phyloP scores from a whole-genome alignment of 1,140 invertebrate species.

The Goniozus legneri region DNA sequence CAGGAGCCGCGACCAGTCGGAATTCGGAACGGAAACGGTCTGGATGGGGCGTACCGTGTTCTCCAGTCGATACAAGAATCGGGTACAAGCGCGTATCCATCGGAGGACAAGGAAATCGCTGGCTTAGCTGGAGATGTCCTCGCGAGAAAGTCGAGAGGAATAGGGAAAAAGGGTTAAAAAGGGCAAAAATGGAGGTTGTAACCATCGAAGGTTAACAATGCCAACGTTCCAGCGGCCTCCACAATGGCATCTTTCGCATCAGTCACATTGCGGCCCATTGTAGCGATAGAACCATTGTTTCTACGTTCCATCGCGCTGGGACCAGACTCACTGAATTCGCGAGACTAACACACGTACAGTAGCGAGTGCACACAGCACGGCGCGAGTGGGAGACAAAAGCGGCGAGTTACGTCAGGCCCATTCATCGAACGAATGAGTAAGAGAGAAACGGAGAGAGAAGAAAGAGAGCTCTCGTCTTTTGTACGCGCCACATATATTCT shows the following conservation, averaged over 20 bases:
- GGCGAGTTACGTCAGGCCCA: constrained; percentile 28
- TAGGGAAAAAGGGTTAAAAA: constrained; percentile 11
- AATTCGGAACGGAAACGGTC: too few species aligned
- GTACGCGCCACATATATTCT: constrained; percentile 21
- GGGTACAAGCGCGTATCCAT: too few species aligned
- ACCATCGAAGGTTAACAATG: constrained; percentile 39
- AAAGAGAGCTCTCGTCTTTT: too few species aligned
- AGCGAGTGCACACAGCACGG: neutral
- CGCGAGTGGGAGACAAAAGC: constrained; percentile 23
- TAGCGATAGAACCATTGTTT: constrained; percentile 32
- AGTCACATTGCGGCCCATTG: constrained; percentile 34
- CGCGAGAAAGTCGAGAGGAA: too few species aligned
- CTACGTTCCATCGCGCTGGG: constrained; percentile 28
- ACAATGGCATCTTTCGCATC: constrained; percentile 38
- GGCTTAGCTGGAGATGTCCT: too few species aligned
- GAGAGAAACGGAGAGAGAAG: too few species aligned
- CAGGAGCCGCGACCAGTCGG: too few species aligned
- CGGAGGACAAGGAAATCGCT: too few species aligned
- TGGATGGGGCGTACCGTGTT: too few species aligned
- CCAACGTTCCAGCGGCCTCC: constrained; percentile 22
- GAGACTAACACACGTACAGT: neutral
- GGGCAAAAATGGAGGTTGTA: constrained; percentile 16
- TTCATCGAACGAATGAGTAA: constrained; percentile 22
- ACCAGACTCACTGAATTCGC: constrained; percentile 14
- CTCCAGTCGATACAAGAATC: too few species aligned